Base-by-base conservation (phyloP, 2,113 vertebrate species). In the Microtus montanus region DNA sequence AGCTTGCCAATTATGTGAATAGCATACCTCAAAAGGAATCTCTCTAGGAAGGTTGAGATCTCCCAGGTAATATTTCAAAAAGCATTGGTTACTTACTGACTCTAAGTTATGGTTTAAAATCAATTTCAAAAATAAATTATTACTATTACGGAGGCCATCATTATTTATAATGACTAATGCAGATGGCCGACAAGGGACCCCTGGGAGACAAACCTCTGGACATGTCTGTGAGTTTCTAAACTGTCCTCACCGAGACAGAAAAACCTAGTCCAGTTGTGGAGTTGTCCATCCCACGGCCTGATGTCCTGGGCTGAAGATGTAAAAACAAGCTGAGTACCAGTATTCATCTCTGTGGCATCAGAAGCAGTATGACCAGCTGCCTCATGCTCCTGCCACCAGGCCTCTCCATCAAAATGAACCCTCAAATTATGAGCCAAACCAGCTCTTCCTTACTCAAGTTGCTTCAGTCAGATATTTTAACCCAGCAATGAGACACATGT, bases 11-110 rank as follows among this genome's bases (percentile, higher is more conserved):
- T 4, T 20, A 11, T 86, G 10, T 47, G 41, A 86, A 68, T 35
- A 86, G 24, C 41, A 35, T 22, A 35, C 30, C 41, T 49, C 11
- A n/a, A 87, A 94, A 41, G 17, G 47, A 87, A 78, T 41, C 3
- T 14, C 70, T 3, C 22, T 73, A 24, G 2, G 3, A 84, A 7
- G n/a, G 0, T 2, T 49, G 20, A 84, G 15, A 14, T 22, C 2
- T 3, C 38, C 35, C 52, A 73, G 38, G 11, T 73, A 63, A 70
- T 63, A 33, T 14, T 93, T 13, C 17, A 24, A 5, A 11, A 58
- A 90, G 13, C 9, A 77, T 12, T 47, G 61, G 22, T 68, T 47
- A 30, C 28, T 66, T 66, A 49, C 30, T 68, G 63, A 68, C 30
- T 11, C 28, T 86, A 35, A 35, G 5, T 86, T 68, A 24, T 47